Base-by-base conservation (phyloP, 2,797 vertebrate genomes). In the Gallinago solitaria region DNA sequence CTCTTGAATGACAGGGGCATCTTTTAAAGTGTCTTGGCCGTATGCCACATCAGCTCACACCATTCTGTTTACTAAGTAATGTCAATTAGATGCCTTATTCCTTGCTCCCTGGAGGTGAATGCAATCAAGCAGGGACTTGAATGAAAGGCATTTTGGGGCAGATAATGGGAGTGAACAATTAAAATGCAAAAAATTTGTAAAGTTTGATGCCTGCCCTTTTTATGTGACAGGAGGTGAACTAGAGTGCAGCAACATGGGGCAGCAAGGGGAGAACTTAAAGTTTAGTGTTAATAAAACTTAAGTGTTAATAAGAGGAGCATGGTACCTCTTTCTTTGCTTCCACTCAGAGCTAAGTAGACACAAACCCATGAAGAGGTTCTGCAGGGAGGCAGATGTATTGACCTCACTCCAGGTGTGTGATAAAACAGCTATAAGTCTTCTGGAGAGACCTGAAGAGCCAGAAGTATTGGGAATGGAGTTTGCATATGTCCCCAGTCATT, bases 31-130 rank as follows among this genome's bases (percentile, higher is more conserved):
- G 57, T 45, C 39, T 88, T 92, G 80, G 75, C 74, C 61, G 14
- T 47, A 68, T 77, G 93, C 74, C 64, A 71, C 37, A 83, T 64
- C 75, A 90, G 64, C 17, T 68, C 81, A 89, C 47, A 47, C 32
- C 35, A 54, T 83, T 88, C 41, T 70, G 8, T 88, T 85, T 59
- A 60, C 43, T 59, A 63, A 81, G n/a, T 28, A 74, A 73, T 21
- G 54, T 74, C 67, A 88, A 94, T 60, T 87, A 93, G 25, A 67
- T n/a, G 59, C 41, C 4, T 15, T 68, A 37, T 45, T 70, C 83
- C 69, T 87, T 79, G 41, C 51, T 90, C 89, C 61, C 70, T 71
- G 81, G 74, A 90, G 60, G 28, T 78, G 90, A 95, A 84, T 57
- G 70, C n/a, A 82, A 47, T 39, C 75, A 91, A 95, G 71, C 59